Conservation (phyloP, 2,113 vertebrate species). For the Calidris pygmaea region DNA sequence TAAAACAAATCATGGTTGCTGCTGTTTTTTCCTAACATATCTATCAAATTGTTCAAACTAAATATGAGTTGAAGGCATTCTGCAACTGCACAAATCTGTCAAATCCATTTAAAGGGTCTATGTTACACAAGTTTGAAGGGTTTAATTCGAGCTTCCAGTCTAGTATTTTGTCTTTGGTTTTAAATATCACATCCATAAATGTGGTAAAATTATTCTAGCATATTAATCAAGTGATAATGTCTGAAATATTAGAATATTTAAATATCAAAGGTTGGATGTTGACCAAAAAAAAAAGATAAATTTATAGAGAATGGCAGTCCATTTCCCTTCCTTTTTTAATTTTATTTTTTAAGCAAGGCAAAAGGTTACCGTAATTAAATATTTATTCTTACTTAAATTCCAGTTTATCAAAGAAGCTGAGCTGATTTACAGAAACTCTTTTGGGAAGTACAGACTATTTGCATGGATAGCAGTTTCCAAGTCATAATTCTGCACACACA, state of each 20-base stretch:
- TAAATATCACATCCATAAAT: background rate
- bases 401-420: background rate
- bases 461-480: background rate
- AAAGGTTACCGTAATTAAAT: background rate
- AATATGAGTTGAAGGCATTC: slow-evolving; percentile 68
- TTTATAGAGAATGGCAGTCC: background rate
- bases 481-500: background rate
- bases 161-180: background rate
- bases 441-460: background rate
- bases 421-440: background rate
- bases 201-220: background rate
- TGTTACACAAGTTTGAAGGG: background rate
- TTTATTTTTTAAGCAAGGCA: background rate
- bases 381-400: background rate
- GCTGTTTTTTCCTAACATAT: background rate
- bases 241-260: background rate
- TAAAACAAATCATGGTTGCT: slow-evolving; percentile 31
- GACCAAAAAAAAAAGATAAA: background rate
- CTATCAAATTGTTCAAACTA: slow-evolving; percentile 59
- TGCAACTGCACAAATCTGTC: slow-evolving; percentile 53
- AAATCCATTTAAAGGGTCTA: slow-evolving; percentile 39
- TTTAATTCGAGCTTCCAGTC: background rate
- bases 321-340: background rate
- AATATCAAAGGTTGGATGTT: background rate
- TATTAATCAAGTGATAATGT: background rate